Percentiles rank a stretch among this genome's conserved stretches.
These are phyloP conservation scores for Heliconius nattereri DNA, from an alignment of 1,140 invertebrate genomes.

Conservation along the genomic window DNA sequence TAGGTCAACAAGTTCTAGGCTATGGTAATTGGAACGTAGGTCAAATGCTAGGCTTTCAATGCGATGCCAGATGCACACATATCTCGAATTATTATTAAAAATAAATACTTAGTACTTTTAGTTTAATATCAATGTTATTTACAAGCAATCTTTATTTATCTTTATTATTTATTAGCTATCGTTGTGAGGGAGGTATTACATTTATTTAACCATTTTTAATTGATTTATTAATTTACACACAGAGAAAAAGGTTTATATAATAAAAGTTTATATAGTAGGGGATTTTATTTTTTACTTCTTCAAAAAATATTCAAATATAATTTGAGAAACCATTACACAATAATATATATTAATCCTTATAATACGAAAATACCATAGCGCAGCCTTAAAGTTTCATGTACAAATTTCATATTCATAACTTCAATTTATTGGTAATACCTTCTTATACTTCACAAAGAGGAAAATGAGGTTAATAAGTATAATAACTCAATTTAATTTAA, in stretches of 20 bases:
- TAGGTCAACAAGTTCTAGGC: constrained; percentile 28
- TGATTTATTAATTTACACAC: too few species aligned
- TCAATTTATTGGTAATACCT: neutral
- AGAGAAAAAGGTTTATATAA: too few species aligned
- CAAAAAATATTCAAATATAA: too few species aligned
- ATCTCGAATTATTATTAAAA: neutral
- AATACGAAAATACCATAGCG: neutral
- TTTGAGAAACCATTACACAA: too few species aligned
- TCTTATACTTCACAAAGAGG: neutral
- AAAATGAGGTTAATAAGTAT: neutral
- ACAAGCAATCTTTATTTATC: too few species aligned
- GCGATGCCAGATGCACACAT: constrained; percentile 22
- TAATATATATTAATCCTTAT: neutral
- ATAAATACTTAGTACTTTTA: neutral
- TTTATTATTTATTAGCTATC: too few species aligned
- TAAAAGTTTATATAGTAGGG: too few species aligned
- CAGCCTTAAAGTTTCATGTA: neutral
- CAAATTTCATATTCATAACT: neutral
- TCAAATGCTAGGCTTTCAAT: constrained; percentile 26
- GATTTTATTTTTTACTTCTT: too few species aligned
- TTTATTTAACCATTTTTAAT: too few species aligned
- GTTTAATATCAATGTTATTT: neutral
- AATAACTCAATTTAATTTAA: constrained; percentile 10
- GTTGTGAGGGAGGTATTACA: too few species aligned
- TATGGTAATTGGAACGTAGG: constrained; percentile 26